Base-by-base conservation (phyloP, 2,113 vertebrate genomes). In the Ginglymostoma cirratum region DNA sequence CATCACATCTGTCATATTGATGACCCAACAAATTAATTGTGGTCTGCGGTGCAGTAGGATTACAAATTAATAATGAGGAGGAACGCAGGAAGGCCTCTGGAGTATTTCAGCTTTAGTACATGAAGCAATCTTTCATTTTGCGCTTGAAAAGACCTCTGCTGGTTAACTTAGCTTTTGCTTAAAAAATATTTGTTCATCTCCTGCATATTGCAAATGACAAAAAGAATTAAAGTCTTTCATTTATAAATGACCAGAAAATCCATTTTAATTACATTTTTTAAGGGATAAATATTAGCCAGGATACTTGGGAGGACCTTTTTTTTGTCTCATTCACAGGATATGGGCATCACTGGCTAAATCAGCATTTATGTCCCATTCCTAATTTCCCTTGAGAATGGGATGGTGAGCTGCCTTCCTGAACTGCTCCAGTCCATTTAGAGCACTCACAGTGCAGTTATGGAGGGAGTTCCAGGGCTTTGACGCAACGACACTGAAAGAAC, bases 21-120 rank as follows among this genome's bases (percentile, higher is more conserved):
- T 52, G 69, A 95, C 69, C 66, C 94, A 72, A 52, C 94, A 72
- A 52, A 70, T 95, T 72, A 95, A 95, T 72, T 95, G 69, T 52
- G 10, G 69, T 70, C 66, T 72, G 45, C 14, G 69, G 69, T n/a
- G 45, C 24, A 72, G 42, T 72, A 72, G 67, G 30, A 34, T 72
- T 72, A 72, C 42, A 70, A 95, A 48, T 95, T 72, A 45, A 95
- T 48, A 72, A 72, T 95, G 67, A 42, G 89, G 89, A 66, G 55
- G 34, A 66, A 34, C 34, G 2, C n/a, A 7, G 89, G 5, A n/a
- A 93, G 38, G 89, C n/a, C 89, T 66, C 61, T 92, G 89, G 61
- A 92, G 61, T 38, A 48, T 48, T 27, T 87, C 24, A 14, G 85
- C 45, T 87, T 93, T 42, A 93, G n/a, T 93, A n/a, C 23, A n/a